phyloP scores from a whole-genome alignment of 2,888 invertebrate species.

The Tipula helvola region DNA sequence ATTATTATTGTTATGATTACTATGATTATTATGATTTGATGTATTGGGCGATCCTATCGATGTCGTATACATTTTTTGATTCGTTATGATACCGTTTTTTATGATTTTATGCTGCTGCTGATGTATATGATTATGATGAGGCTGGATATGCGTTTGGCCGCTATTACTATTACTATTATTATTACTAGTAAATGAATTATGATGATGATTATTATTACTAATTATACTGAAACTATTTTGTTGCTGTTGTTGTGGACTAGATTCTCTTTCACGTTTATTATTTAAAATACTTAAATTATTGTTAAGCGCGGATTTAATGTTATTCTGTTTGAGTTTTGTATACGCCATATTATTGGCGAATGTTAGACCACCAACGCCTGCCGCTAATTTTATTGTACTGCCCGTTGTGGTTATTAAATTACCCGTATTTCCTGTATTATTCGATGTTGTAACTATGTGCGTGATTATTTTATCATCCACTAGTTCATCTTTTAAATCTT shows the following conservation, averaged over 20 bases:
- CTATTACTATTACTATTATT: background rate
- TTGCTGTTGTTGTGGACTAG: constrained; percentile 14
- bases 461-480: constrained; percentile 32
- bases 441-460: constrained; percentile 23
- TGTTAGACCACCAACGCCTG: constrained; percentile 34
- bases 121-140: background rate
- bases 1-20: constrained; percentile 9
- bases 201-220: constrained; percentile 8
- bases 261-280: constrained; percentile 13
- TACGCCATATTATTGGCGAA: constrained; percentile 35
- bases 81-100: constrained; percentile 6
- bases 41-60: constrained; percentile 23
- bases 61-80: constrained; percentile 12
- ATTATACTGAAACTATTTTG: constrained; percentile 9
- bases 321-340: constrained; percentile 31
- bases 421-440: constrained; percentile 19
- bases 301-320: constrained; percentile 12
- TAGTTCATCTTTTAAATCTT: constrained; percentile 49
- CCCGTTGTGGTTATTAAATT: constrained; percentile 18
- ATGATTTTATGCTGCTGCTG: background rate
- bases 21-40: constrained; percentile 19
- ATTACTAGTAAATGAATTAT: constrained; percentile 6
- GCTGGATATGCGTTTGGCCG: background rate
- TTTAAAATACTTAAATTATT: constrained; percentile 9
- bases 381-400: constrained; percentile 33